These are phyloP conservation scores for Cotesia typhae DNA, from an alignment of 1,140 invertebrate species.

Conservation along the genomic window DNA sequence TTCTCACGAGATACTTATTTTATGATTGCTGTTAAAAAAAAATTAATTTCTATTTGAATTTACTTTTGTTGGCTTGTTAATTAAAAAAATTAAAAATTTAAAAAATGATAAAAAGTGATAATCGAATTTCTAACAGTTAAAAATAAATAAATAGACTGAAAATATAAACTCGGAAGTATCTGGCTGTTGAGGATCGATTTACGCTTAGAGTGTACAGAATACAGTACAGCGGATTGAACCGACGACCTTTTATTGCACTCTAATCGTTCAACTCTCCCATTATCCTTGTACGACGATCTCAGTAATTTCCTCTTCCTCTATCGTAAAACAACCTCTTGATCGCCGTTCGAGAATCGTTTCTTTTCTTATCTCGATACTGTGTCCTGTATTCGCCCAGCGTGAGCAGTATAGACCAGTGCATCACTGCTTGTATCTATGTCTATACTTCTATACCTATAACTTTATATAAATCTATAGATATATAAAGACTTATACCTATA, in stretches of 20 bases:
- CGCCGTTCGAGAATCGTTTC: constrained; percentile 2
- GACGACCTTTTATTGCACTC: constrained; percentile 32
- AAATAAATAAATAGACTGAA: neutral
- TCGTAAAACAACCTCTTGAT: constrained; percentile 18
- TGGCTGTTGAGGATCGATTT: constrained; percentile 23
- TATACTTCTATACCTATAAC: too few relatives aligned
- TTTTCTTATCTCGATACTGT: constrained; percentile 10
- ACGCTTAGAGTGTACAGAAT: constrained; percentile 2
- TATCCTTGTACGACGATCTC: constrained; percentile 31
- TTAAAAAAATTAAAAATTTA: too few relatives aligned
- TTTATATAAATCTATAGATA: too few relatives aligned
- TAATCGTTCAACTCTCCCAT: constrained; percentile 30
- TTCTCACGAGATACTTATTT: too few relatives aligned
- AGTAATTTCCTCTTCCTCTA: constrained; percentile 31
- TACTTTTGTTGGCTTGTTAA: too few relatives aligned
- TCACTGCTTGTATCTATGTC: too few relatives aligned
- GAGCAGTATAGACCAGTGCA: too few relatives aligned
- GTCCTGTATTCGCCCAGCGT: neutral
- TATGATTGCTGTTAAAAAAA: too few relatives aligned
- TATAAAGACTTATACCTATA: too few relatives aligned
- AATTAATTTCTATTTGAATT: too few relatives aligned
- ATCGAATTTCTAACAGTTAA: too few relatives aligned
- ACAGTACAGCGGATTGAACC: constrained; percentile 20
- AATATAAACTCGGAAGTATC: constrained; percentile 20
- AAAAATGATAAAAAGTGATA: too few relatives aligned